Percentiles rank a stretch among this genome's conserved stretches.
phyloP scores from a whole-genome alignment of 2,113 vertebrate species.

The Tupaia tana region DNA sequence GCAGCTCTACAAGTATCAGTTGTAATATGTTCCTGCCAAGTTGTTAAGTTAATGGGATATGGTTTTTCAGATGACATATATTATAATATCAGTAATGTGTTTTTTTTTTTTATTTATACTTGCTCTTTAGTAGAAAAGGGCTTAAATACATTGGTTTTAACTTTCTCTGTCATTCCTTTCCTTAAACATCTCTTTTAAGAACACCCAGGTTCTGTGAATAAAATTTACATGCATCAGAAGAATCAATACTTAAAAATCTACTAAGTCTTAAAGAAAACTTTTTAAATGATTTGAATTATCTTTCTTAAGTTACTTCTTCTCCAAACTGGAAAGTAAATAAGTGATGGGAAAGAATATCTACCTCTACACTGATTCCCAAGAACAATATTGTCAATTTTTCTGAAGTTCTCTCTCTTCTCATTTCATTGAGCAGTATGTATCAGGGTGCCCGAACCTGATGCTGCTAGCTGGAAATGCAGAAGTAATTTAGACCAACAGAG shows the following conservation, averaged over 20 bases:
- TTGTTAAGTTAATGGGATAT: constrained; percentile 71
- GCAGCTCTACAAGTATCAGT: background rate
- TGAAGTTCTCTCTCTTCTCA: constrained; percentile 28
- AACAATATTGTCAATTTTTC: constrained; percentile 7
- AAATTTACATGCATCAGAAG: constrained; percentile 28
- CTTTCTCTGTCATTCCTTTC: constrained; percentile 44
- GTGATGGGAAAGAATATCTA: background rate
- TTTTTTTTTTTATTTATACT: constrained; percentile 50
- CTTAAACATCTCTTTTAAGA: constrained; percentile 55
- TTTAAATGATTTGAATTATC: background rate
- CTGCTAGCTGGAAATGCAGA: constrained; percentile 11
- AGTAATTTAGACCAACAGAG: constrained; percentile 10
- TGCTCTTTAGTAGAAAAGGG: constrained; percentile 64
- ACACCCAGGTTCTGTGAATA: constrained; percentile 30
- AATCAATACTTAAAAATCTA: constrained; percentile 40
- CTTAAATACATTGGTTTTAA: constrained; percentile 67
- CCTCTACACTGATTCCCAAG: background rate
- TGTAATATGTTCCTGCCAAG: constrained; percentile 72
- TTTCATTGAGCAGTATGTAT: background rate
- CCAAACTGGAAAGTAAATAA: background rate
- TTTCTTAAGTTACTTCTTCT: constrained; percentile 42
- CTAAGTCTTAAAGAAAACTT: background rate
- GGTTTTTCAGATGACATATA: constrained; percentile 70
- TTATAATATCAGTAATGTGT: constrained; percentile 67
- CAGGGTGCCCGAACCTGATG: background rate